Conservation (phyloP, 2,113 vertebrate genomes). For the Phasianus colchicus region DNA sequence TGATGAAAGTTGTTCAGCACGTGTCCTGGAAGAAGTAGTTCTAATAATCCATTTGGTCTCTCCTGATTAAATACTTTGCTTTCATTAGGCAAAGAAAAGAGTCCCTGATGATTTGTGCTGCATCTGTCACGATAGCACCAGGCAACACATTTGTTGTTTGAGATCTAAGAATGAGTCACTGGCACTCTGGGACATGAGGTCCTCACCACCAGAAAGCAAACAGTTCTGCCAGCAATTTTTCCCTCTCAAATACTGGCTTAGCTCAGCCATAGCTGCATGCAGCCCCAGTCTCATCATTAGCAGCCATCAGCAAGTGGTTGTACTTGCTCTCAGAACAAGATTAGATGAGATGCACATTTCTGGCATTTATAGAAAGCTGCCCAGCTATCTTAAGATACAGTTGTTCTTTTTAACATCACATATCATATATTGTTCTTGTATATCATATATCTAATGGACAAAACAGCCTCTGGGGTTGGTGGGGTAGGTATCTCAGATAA, state of each 20-base stretch:
- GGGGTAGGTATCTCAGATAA: not conserved
- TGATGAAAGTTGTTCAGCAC: not conserved
- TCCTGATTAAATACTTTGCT: not conserved
- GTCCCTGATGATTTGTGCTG: not conserved
- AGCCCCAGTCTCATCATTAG: not conserved
- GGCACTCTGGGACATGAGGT: not conserved
- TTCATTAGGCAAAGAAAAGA: not conserved
- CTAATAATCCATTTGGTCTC: not conserved
- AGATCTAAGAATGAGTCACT: not conserved
- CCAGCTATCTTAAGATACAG: not conserved
- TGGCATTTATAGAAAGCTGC: accelerated
- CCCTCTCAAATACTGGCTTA: not conserved
- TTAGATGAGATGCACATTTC: not conserved
- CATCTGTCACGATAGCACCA: not conserved
- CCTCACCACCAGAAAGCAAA: not conserved
- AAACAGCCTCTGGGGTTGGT: not conserved
- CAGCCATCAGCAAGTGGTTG: not conserved
- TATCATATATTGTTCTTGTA: not conserved
- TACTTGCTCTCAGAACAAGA: not conserved
- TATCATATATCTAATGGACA: not conserved
- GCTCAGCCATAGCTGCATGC: not conserved
- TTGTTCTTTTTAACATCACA: not conserved
- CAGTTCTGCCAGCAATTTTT: conserved; percentile 5
- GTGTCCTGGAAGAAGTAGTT: not conserved
- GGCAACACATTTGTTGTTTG: not conserved